Base-by-base conservation (phyloP, 2,888 invertebrate genomes). In the Tridacna crocea region DNA sequence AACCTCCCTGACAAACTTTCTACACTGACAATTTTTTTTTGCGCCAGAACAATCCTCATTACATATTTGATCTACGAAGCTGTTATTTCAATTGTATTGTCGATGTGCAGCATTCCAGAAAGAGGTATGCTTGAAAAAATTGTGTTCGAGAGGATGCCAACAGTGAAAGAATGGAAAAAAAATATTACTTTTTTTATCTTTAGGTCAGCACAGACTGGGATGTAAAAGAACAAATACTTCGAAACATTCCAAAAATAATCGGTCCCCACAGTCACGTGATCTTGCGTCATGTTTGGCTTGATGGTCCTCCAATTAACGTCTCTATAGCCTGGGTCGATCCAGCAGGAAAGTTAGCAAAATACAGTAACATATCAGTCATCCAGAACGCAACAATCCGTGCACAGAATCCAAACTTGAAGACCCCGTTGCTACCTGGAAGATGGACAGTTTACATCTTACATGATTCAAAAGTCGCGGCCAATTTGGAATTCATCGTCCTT, bases 291-390 rank as follows among this genome's bases (percentile, higher is more conserved):
- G 87, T 85, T 10, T 93, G 93, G 93, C 87, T 89, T 46, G 88
- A 84, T 48, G 92, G 92, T 46, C 48, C 77, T 12, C 88, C 88
- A 15, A 73, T 96, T 89, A 97, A 97, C 92, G 95, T 98, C n/a
- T 97, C 97, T 8, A 95, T 98, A 76, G 95, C 98, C 27, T 98
- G 98, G 97, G 95, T 98, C 61, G 98, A 98, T 95, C 98, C 98
- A 0, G 95, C 96, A 47, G 97, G 97, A 0, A 95, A 95, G 26
- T 95, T 98, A 58, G 97, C 97, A 55, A 97, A 97, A 89, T 96
- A 97, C 22, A 96, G 96, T 91, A 96, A 96, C 88, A 95, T 97
- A 74, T 96, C 96, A 87, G 95, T 98, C 72, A 96, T 97, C 87
- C 96, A 96, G 90, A 96, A 96, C 10, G 77, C 79, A n/a, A 96